Base-by-base conservation (phyloP, 2,888 invertebrate species). In the Lasioglossum malachurum region DNA sequence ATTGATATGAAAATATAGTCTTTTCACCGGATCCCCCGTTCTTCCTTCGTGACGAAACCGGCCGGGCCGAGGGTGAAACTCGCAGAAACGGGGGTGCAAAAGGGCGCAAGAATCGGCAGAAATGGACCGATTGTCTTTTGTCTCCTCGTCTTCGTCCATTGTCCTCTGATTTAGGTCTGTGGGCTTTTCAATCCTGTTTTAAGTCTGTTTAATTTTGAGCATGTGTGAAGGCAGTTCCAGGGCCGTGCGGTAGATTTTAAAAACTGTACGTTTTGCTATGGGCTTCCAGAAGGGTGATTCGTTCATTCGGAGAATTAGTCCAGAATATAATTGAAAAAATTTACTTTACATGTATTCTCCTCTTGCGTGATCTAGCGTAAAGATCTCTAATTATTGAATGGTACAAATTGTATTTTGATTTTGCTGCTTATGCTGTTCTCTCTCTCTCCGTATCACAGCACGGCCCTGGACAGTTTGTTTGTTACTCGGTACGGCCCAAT, bases 1-100 rank as follows among this genome's bases (percentile, higher is more conserved):
- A 95, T 95, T 95, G 95, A 95, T 95, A 95, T 95, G 94, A 95
- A 95, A 95, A 95, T 95, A 95, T 94, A 93, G 93, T 93, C 92
- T 86, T 90, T 85, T 90, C 90, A 81, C 72, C 82, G 88, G 87
- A 76, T 53, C 81, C 57, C 86, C 86, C 87, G 74, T 75, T 57
- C 87, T 88, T 88, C 89, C 90, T 86, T 87, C 87, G 88, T 90
- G 90, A 91, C 91, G 92, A 90, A 91, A 90, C 88, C 91, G 92
- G 87, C 90, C 91, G 90, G 90, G 88, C 91, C 93, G 90, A 90
- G 67, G 67, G 67, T 67, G 67, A 35, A 35, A 64, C 31, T 64
- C 64, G 64, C 16, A 16, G 89, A 90, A 89, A 90, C 89, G 82
- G 89, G 87, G 23, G 53, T 88, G 31, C 19, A 74, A 12, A 19